phyloP scores from a whole-genome alignment of 2,113 vertebrate species.

The Passerina amoena region DNA sequence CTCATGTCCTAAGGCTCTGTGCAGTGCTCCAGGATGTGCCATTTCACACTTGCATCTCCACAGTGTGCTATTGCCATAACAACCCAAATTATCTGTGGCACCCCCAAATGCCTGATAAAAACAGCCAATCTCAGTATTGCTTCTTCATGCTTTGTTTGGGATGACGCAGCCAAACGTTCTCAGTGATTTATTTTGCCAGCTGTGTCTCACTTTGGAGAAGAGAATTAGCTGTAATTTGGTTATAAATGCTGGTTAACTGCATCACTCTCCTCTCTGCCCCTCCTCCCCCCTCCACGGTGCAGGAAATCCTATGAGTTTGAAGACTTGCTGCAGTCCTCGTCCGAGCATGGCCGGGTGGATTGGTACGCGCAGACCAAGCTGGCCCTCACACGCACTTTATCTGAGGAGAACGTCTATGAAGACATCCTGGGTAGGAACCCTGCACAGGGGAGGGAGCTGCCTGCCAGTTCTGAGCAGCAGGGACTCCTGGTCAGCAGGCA shows the following conservation, averaged over 20 bases:
- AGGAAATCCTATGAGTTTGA: constrained; percentile 98
- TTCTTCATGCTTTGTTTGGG: not conserved
- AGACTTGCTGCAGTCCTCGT: constrained; percentile 87
- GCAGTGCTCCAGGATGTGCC: not conserved
- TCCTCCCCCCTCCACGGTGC: not conserved
- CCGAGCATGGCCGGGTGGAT: constrained; percentile 84
- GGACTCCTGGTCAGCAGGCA: not conserved
- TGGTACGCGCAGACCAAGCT: constrained; percentile 93
- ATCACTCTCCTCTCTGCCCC: not conserved
- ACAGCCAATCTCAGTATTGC: not conserved
- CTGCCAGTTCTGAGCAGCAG: not conserved
- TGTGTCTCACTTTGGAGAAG: not conserved
- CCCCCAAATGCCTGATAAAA: not conserved
- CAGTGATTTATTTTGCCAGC: not conserved
- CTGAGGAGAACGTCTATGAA: constrained; percentile 96
- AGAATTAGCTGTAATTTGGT: not conserved
- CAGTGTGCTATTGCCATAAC: not conserved
- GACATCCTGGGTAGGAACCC: constrained; percentile 90
- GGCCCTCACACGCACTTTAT: constrained; percentile 94
- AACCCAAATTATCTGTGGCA: not conserved
- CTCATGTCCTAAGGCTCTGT: not conserved
- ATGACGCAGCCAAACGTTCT: not conserved
- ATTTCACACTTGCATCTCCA: not conserved
- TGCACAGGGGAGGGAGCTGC: not conserved
- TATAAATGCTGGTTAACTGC: not conserved